Conservation (phyloP, 2,888 invertebrate genomes). For the Petrolisthes manimaculis region DNA sequence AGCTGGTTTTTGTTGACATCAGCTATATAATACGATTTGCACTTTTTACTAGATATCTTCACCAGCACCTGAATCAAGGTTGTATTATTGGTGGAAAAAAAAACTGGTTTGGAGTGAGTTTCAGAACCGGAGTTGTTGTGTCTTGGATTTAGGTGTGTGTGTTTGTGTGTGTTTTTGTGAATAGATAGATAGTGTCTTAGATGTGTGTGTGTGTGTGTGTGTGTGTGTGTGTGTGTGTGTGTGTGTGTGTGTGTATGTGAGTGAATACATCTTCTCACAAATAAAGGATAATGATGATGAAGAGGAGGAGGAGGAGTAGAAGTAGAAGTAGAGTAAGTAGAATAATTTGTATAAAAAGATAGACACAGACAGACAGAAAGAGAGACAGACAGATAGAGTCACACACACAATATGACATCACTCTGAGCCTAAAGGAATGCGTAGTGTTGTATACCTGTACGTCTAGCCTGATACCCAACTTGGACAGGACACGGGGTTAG, state of each 20-base stretch:
- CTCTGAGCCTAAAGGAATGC: neutral
- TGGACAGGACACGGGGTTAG: too few species aligned
- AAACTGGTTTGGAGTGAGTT: too few species aligned
- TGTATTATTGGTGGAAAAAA: too few species aligned
- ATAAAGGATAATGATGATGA: neutral
- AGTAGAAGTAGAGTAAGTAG: too few species aligned
- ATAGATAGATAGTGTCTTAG: neutral
- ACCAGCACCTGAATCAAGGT: too few species aligned
- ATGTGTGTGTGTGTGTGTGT: neutral
- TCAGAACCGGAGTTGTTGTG: neutral
- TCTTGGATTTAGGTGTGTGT: conserved; percentile 15
- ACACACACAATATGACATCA: neutral
- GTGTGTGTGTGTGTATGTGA: neutral
- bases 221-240: neutral
- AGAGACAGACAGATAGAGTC: neutral
- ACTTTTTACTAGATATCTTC: too few species aligned
- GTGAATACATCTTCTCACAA: neutral
- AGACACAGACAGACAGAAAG: neutral
- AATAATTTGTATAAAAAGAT: neutral
- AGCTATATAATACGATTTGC: too few species aligned
- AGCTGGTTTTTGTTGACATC: too few species aligned
- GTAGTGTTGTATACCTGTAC: neutral
- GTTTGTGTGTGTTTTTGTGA: conserved; percentile 13
- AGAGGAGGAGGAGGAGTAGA: neutral
- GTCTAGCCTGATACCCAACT: too few species aligned